A percentile compares a stretch with the other conserved stretches of the same genome.
phyloP scores from a whole-genome alignment of 2,113 vertebrate species.

The Brachyhypopomus occidentalis region DNA sequence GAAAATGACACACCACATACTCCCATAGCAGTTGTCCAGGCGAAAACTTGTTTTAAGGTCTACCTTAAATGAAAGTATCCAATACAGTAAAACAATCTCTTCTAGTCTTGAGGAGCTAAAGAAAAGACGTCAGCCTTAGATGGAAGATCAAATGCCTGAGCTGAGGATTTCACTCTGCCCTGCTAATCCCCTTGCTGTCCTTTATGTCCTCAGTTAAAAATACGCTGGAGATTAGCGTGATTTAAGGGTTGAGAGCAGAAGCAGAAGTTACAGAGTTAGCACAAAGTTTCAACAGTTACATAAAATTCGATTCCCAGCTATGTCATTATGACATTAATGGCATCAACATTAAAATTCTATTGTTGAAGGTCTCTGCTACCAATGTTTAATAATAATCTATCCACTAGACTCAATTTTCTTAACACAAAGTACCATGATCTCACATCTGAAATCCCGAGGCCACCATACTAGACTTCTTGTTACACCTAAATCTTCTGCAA shows the following conservation, averaged over 20 bases:
- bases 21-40: neutral
- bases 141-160: slow-evolving; percentile 66
- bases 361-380: no score
- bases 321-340: neutral
- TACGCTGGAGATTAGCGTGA: slow-evolving; percentile 78
- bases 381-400: no score
- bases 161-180: slow-evolving; percentile 65
- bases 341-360: neutral
- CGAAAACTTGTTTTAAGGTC: neutral
- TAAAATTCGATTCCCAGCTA: neutral
- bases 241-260: slow-evolving; percentile 70
- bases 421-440: no score
- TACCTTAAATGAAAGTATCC: neutral
- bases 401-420: no score
- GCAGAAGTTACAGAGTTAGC: slow-evolving; percentile 44
- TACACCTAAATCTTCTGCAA: no score
- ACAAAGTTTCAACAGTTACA: slow-evolving; percentile 47
- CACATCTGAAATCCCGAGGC: no score
- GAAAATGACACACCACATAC: neutral
- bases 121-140: slow-evolving; percentile 43
- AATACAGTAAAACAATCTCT: neutral
- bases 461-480: no score
- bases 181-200: slow-evolving; percentile 77
- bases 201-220: slow-evolving; percentile 79
- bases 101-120: slow-evolving; percentile 25